Base-by-base conservation (phyloP, 2,113 vertebrate species). In the Hemiprocne comata region DNA sequence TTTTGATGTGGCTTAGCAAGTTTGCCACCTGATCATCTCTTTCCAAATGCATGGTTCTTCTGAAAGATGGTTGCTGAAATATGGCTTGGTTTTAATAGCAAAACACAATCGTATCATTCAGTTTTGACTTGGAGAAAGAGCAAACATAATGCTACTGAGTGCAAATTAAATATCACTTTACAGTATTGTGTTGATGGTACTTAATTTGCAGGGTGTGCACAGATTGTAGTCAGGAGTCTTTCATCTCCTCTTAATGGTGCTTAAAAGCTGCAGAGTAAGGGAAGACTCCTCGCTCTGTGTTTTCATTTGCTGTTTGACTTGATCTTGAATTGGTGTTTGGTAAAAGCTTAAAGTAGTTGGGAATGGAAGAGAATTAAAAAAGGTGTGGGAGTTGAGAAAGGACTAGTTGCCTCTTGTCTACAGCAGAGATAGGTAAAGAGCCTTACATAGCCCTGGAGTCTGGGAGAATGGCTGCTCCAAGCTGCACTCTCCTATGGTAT, bases 151-250 rank as follows among this genome's bases (percentile, higher is more conserved):
- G 23, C 66, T 82, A 53, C 46, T n/a, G 65, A 84, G 36, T 65
- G 51, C 57, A 86, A 92, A 92, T 77, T 66, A 92, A 94, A 36
- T 77, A 67, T 66, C 79, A 29, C 46, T 95, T 33, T 44, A 33
- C 55, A 72, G 57, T 28, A 50, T 69, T 95, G 53, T 77, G 61
- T 85, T 75, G 31, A 87, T 94, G 85, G 78, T 89, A 31, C 79
- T 91, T 95, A 97, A 94, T 96, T 94, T 91, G 58, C 54, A 76
- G 89, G 70, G 87, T 75, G 93, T 89, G 69, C 26, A 17, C 29
- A 86, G 86, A 75, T 40, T 57, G 66, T 72, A 78, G 81, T 72
- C 73, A 67, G 54, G 77, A 93, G 84, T 72, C 87, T 95, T 95
- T 96, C 80, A 72, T 94, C 91, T 92, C 83, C 57, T 86, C 28